These are phyloP conservation scores for Lagenorhynchus albirostris DNA, from an alignment of 2,113 vertebrate species.

Conservation along the genomic window DNA sequence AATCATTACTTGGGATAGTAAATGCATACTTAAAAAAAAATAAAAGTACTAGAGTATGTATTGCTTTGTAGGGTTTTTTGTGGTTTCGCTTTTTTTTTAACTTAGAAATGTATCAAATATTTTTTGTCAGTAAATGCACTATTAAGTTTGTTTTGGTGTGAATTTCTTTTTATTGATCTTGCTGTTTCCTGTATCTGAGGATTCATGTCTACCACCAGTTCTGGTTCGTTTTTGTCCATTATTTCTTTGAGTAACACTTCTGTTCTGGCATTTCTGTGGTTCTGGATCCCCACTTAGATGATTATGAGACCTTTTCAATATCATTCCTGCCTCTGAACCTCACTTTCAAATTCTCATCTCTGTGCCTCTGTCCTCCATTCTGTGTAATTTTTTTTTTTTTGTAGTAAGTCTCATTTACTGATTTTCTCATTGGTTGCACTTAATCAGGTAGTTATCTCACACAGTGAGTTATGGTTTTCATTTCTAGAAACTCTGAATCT, in stretches of 20 bases:
- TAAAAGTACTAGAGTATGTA: background rate
- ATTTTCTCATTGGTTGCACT: background rate
- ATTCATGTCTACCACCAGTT: background rate
- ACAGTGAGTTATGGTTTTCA: background rate
- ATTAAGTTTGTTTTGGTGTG: background rate
- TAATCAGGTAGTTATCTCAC: background rate
- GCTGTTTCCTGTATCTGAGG: background rate
- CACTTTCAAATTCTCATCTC: background rate
- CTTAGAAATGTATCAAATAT: background rate
- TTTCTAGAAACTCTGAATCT: background rate
- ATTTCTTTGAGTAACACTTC: background rate
- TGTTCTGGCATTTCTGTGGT: background rate
- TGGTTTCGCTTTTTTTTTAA: background rate
- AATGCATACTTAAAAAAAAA: background rate
- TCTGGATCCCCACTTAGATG: background rate
- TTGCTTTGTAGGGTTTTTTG: background rate
- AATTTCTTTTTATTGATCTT: background rate
- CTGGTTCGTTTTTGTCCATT: background rate
- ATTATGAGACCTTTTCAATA: background rate
- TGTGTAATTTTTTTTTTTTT: background rate
- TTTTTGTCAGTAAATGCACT: background rate
- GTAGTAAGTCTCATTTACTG: background rate
- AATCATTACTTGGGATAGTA: background rate
- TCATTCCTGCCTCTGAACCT: background rate
- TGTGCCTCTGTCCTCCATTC: background rate